Base-by-base conservation (phyloP, 2,797 vertebrate species). In the Lates japonicus region DNA sequence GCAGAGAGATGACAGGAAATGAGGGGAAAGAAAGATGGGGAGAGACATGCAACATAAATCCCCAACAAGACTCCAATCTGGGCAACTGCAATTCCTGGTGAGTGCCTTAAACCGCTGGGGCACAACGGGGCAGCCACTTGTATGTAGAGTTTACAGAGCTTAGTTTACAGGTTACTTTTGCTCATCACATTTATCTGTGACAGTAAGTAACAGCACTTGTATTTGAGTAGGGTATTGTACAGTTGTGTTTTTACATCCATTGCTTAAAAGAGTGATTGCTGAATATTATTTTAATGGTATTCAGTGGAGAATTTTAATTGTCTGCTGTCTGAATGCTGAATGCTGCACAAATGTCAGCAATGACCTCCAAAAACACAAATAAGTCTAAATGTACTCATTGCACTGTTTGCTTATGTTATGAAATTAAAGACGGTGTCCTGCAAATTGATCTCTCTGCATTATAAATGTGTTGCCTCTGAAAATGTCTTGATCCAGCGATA, bases 311-410 rank as follows among this genome's bases (percentile, higher is more conserved):
- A 42, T n/a, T 29, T 49, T 37, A 33, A 62, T 19, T 42, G 22
- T 25, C 20, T 31, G 49, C 48, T 49, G 60, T 72, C 58, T 51
- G 44, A 66, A 61, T 71, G 42, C 55, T 59, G 55, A 66, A 61
- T 71, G 42, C 55, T 59, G 55, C 74, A 74, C 65, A 81, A 70
- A 70, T 29, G 13, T 78, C 67, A 48, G 57, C 10, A 25, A 8
- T 29, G 1, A 58, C 22, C 29, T 76, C 72, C 39, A 69, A 61
- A 58, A 64, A 22, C 55, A 52, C 55, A 63, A 33, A 59, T 61
- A 37, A 49, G 33, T 37, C 37, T 37, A 54, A 57, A 11, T 60
- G 54, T 61, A 52, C 65, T 69, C 54, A 72, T 60, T 75, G 51
- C 58, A 51, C 29, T 60, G 6, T 20, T 57, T 54, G 25, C 46